These are phyloP conservation scores for Emys orbicularis DNA, from an alignment of 2,797 vertebrate species.

Conservation along the genomic window DNA sequence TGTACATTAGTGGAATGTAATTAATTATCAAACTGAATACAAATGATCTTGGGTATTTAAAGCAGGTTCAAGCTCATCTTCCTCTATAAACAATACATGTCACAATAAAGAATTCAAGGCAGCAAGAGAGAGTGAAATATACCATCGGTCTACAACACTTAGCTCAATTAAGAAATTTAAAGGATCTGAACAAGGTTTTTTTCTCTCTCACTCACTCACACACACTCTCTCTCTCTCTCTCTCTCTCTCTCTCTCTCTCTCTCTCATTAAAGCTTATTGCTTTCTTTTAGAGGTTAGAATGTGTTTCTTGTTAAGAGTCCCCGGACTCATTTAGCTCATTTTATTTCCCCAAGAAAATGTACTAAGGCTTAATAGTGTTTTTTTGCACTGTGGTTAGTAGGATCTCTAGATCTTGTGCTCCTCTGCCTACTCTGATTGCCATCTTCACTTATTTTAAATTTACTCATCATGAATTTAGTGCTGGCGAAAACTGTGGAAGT, in stretches of 20 bases:
- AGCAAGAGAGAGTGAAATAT: neutral
- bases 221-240: neutral
- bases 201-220: neutral
- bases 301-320: neutral
- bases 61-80: neutral
- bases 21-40: neutral
- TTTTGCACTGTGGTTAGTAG: neutral
- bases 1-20: neutral
- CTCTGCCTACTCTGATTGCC: neutral
- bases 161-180: neutral
- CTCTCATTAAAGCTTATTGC: neutral
- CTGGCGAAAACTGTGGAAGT: neutral
- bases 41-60: neutral
- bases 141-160: neutral
- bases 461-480: neutral
- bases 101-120: neutral
- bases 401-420: neutral
- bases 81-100: neutral
- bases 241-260: no score
- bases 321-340: neutral
- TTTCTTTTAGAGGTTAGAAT: neutral
- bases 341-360: neutral
- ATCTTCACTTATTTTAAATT: neutral
- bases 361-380: neutral
- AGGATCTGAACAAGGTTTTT: neutral